Conservation (phyloP, 2,888 invertebrate species). For the Ochlodes sylvanus region DNA sequence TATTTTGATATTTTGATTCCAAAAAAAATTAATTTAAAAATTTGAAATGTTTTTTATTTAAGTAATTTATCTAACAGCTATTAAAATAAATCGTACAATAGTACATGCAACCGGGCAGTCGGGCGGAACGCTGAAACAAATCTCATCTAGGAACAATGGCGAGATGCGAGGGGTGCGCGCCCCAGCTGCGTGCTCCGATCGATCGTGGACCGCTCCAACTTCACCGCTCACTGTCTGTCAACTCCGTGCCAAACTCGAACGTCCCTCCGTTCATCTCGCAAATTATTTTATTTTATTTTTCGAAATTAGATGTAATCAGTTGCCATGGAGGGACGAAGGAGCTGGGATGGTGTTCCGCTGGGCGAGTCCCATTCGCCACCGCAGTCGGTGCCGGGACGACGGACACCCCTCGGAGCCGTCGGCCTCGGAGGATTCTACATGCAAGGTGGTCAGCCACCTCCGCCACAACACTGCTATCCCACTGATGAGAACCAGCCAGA, state of each 20-base stretch:
- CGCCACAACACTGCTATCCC: conserved; percentile 83
- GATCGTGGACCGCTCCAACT: conserved; percentile 75
- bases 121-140: conserved; percentile 43
- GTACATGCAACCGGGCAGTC: conserved; percentile 33
- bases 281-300: conserved; percentile 16
- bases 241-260: conserved; percentile 62
- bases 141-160: conserved; percentile 75
- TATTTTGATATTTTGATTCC: too few relatives aligned
- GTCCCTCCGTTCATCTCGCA: conserved; percentile 42
- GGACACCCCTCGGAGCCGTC: conserved; percentile 93
- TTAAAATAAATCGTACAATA: conserved; percentile 4
- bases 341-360: conserved; percentile 78
- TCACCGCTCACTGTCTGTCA: conserved; percentile 72
- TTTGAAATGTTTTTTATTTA: too few relatives aligned
- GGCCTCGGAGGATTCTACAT: conserved; percentile 95
- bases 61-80: not conserved
- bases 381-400: conserved; percentile 87
- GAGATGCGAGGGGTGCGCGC: conserved; percentile 83
- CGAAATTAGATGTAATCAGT: conserved; percentile 28
- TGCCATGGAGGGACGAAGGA: conserved; percentile 78
- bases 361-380: conserved; percentile 82
- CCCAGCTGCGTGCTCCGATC: conserved; percentile 82
- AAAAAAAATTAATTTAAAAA: too few relatives aligned
- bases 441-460: conserved; percentile 86
- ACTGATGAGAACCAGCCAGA: conserved; percentile 93